phyloP scores from a whole-genome alignment of 1,140 invertebrate species.

The Drosophila watanabei region DNA sequence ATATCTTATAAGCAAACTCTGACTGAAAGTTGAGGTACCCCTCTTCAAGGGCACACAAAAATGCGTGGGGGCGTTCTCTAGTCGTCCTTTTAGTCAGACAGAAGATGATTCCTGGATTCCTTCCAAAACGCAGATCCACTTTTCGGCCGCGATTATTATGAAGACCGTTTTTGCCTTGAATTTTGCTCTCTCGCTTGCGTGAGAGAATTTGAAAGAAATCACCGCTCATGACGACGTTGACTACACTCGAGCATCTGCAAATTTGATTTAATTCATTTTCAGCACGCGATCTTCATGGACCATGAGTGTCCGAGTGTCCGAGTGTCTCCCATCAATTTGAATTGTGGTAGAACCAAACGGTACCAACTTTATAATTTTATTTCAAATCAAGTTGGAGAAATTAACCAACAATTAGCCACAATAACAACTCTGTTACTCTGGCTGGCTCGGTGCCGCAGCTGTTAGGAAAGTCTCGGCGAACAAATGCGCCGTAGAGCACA shows the following conservation, averaged over 20 bases:
- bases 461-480: conserved; percentile 2
- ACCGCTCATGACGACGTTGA: conserved; percentile 1
- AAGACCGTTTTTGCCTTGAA: conserved; percentile 6
- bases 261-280: conserved; percentile 28
- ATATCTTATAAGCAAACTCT: not conserved
- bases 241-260: conserved; percentile 26
- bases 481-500: not conserved
- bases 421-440: conserved; percentile 7
- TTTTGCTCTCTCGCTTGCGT: conserved; percentile 19
- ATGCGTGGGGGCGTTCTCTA: conserved; percentile 21
- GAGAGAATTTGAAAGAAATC: conserved; percentile 38
- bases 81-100: not conserved
- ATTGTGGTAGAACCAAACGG: not conserved
- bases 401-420: conserved; percentile 8
- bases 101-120: not conserved
- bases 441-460: conserved; percentile 4
- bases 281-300: conserved; percentile 27
- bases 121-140: not conserved
- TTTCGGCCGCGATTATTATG: conserved; percentile 16
- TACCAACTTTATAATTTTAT: conserved; percentile 10
- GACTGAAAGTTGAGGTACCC: not conserved
- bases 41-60: not conserved
- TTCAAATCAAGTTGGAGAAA: conserved; percentile 2
- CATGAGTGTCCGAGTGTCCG: too few relatives aligned
- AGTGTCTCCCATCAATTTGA: not conserved